phyloP scores from a whole-genome alignment of 2,797 vertebrate species.

The Hydrocynus forskahlii region DNA sequence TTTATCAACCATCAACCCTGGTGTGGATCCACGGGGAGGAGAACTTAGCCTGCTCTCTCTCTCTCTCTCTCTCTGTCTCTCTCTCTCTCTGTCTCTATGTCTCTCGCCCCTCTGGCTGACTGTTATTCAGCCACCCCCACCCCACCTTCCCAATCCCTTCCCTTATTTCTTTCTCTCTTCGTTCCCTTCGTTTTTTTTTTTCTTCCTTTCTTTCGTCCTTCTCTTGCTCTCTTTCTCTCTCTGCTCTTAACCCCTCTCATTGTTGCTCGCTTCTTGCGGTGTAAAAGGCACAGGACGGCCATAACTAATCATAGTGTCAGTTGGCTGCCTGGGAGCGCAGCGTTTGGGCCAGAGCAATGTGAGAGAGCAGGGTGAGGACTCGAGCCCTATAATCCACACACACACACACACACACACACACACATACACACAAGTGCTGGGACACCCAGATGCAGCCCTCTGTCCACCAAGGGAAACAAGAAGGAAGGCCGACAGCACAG shows the following conservation, averaged over 20 bases:
- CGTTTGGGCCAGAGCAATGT: slow-evolving; percentile 73
- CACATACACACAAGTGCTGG: slow-evolving; percentile 13
- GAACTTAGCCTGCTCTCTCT: slow-evolving; percentile 62
- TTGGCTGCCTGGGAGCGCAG: slow-evolving; percentile 83
- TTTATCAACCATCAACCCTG: slow-evolving; percentile 83
- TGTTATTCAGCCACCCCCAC: slow-evolving; percentile 37
- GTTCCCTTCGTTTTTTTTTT: slow-evolving; percentile 54
- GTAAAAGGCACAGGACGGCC: slow-evolving; percentile 79
- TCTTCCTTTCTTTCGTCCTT: slow-evolving; percentile 48
- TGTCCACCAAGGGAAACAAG: slow-evolving; percentile 38
- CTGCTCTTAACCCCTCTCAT: slow-evolving; percentile 62
- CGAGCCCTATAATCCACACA: slow-evolving; percentile 61
- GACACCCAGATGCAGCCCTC: slow-evolving; percentile 44
- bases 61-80: slow-evolving; percentile 56
- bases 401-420: slow-evolving; percentile 30
- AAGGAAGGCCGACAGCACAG: background rate
- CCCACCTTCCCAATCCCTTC: slow-evolving; percentile 13
- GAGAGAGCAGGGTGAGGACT: slow-evolving; percentile 69
- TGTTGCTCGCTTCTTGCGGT: slow-evolving; percentile 67
- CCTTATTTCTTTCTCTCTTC: slow-evolving; percentile 55
- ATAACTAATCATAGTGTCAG: slow-evolving; percentile 88
- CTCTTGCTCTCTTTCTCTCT: slow-evolving; percentile 70
- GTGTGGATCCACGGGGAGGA: slow-evolving; percentile 75
- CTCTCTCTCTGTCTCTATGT: slow-evolving; percentile 58
- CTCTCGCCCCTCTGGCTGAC: slow-evolving; percentile 27